Evolutionary conservation across 1,140 invertebrate genomes (phyloP).

Genomic region (Lasaia peninsularis): DNA sequence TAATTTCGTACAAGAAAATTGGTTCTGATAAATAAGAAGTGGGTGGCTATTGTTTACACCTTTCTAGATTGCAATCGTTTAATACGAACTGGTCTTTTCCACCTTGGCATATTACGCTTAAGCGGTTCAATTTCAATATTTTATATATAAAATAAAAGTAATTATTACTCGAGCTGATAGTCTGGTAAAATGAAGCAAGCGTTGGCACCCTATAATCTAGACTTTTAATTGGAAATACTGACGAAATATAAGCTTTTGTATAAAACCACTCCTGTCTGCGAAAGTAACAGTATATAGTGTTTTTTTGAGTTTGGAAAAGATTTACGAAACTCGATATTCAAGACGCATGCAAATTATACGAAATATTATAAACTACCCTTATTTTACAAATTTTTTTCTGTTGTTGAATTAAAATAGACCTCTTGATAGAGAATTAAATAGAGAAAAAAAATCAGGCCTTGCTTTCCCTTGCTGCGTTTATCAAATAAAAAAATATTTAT

Average conservation of each 20-base stretch:
- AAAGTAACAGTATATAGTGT: not conserved
- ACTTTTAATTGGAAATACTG: not conserved
- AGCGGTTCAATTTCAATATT: not conserved
- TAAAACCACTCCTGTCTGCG: not conserved
- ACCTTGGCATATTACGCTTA: not conserved
- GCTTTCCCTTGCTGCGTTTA: too few relatives aligned
- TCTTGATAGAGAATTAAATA: too few relatives aligned
- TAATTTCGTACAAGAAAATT: not conserved
- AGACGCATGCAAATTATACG: too few relatives aligned
- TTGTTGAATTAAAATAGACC: too few relatives aligned
- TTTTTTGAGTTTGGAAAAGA: too few relatives aligned
- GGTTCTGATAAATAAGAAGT: not conserved
- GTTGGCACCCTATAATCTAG: not conserved
- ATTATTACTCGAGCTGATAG: not conserved
- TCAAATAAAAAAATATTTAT: too few relatives aligned
- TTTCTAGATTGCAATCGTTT: constrained; percentile 6
- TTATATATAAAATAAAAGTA: constrained; percentile 1
- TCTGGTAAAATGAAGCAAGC: not conserved
- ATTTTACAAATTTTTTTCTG: too few relatives aligned
- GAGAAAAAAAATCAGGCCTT: too few relatives aligned
- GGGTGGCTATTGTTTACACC: constrained; percentile 3
- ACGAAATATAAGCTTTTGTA: not conserved
- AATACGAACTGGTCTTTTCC: not conserved
- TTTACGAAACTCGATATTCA: too few relatives aligned
- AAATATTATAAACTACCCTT: too few relatives aligned